Base-by-base conservation (phyloP, 23 tunicate species). In the Ciona savignyi region DNA sequence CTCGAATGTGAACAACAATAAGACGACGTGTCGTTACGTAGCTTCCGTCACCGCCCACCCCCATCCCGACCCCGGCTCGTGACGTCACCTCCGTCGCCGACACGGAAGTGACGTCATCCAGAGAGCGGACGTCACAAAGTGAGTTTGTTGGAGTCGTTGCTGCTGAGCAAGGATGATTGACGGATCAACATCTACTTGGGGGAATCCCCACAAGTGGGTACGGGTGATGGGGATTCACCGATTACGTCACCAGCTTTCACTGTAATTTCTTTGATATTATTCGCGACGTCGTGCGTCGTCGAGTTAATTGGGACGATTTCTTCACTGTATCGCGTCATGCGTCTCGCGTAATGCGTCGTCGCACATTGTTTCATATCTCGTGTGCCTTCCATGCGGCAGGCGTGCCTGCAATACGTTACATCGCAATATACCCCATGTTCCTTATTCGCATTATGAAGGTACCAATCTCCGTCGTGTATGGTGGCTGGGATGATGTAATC, bases 61-160 rank as follows among this genome's bases (percentile, higher is more conserved):
- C 67, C 24, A 63, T 63, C 22, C 24, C 67, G 67, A 9, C 67
- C 15, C 67, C 28, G 15, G 67, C 67, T 11, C 22, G 22, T 63
- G 67, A 63, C 67, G 67, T 63, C 67, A 63, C 67, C 24, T 9
- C 11, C 56, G 56, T 15, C 56, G 73, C 24, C 73, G 73, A 30
- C 73, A 69, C 31, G 32, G 3, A 2, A 27, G 70, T 3, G 32
- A 2, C 70, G 6, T 27, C 30, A 3, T 27, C 23, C 33, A 31
- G 48, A 34, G 9, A 33, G 25, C 51, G 51, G 23, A 23, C 48
- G 34, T 20, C 51, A 34, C 3, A 69, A 69, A 69, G 26, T 35
- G 1, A 69, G 73, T 69, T 33, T 69, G 49, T 51, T 69, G 3
- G 73, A 69, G 23, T 31, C 51, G 1, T 33, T 69, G 51, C 24